Evolutionary conservation across 2,113 vertebrate species (phyloP).

Genomic region (Quiscalus mexicanus): DNA sequence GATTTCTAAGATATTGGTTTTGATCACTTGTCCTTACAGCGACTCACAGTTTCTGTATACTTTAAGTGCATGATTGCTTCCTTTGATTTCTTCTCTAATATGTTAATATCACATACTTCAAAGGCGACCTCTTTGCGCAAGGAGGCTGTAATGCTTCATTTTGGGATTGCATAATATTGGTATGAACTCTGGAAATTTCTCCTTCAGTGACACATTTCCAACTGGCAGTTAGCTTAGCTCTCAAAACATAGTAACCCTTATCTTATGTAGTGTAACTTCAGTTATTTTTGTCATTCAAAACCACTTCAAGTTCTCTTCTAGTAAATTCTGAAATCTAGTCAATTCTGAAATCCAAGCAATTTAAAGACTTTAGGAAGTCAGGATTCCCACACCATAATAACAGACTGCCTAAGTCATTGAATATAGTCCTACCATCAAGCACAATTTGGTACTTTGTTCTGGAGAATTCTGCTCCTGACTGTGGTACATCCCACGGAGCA

Average conservation of each 20-base stretch:
- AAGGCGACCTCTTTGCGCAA: background rate
- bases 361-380: background rate
- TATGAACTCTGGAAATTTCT: background rate
- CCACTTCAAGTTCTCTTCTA: background rate
- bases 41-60: background rate
- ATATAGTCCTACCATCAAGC: background rate
- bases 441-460: background rate
- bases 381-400: background rate
- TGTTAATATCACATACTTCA: constrained; percentile 18
- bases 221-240: background rate
- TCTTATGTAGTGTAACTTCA: background rate
- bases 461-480: background rate
- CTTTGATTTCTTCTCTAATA: constrained; percentile 37
- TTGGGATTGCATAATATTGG: background rate
- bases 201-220: background rate
- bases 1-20: background rate
- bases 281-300: background rate
- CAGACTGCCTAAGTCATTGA: background rate
- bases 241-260: background rate
- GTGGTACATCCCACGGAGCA: background rate
- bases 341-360: background rate
- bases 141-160: background rate
- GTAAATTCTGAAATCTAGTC: background rate
- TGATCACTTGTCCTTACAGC: constrained; percentile 5
- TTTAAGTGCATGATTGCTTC: background rate